These are phyloP conservation scores for Scophthalmus maximus DNA, from an alignment of 2,113 vertebrate species.

Conservation along the genomic window DNA sequence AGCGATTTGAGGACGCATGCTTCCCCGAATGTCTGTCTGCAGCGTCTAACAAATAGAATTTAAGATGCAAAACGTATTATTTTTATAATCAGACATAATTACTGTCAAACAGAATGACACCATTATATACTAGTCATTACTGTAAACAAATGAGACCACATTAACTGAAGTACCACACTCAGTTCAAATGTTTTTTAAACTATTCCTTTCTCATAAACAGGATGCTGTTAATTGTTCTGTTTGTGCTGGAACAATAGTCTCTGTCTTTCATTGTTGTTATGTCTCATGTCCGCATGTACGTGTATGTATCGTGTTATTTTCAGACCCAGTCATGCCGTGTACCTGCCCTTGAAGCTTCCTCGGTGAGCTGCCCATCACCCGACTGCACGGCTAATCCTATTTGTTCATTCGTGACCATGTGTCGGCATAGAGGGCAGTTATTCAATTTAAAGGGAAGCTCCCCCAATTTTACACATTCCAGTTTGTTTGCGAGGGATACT, in stretches of 20 bases:
- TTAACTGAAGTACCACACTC: not conserved
- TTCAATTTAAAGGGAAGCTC: no score
- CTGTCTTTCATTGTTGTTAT: no score
- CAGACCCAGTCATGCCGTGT: no score
- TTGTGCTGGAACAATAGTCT: slow-evolving; percentile 32
- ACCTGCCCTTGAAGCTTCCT: no score
- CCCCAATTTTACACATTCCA: no score
- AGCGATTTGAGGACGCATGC: not conserved
- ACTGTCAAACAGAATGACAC: slow-evolving; percentile 12
- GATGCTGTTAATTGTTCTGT: slow-evolving; percentile 56
- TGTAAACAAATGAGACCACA: slow-evolving; percentile 18
- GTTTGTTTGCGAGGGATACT: no score
- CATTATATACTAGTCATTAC: not conserved
- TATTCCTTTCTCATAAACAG: slow-evolving; percentile 48
- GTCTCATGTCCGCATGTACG: no score
- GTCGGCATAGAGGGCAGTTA: no score
- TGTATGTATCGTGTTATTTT: no score
- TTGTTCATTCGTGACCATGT: no score
- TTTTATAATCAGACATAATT: slow-evolving; percentile 1
- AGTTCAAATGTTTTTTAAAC: slow-evolving; percentile 4
- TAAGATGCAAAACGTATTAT: not conserved
- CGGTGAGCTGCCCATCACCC: no score
- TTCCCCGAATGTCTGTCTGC: slow-evolving; percentile 1
- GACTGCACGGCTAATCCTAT: no score
- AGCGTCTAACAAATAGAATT: slow-evolving; percentile 1